phyloP scores from a whole-genome alignment of 2,888 invertebrate species.

The Lasioglossum lativentre region DNA sequence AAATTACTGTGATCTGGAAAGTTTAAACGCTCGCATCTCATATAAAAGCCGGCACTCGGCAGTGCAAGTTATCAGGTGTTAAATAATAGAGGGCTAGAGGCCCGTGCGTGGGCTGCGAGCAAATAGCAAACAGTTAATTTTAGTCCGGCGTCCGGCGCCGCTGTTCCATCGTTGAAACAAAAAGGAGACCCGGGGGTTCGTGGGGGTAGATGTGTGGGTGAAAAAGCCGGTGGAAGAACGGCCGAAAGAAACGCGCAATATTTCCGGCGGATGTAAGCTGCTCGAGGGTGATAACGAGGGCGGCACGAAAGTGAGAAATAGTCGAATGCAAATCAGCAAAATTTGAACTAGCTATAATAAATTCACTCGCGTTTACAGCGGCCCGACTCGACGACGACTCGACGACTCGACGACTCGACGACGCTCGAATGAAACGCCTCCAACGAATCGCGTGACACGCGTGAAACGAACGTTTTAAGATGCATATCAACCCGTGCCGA shows the following conservation, averaged over 20 bases:
- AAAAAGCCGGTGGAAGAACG: neutral
- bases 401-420: neutral
- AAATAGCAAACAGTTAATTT: conserved; percentile 13
- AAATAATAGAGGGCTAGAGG: neutral
- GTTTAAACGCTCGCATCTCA: conserved; percentile 25
- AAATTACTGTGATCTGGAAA: conserved; percentile 42
- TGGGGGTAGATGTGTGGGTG: neutral
- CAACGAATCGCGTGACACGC: conserved; percentile 20
- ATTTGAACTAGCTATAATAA: conserved; percentile 2
- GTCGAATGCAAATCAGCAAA: neutral
- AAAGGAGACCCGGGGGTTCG: neutral
- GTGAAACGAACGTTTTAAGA: neutral
- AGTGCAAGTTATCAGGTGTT: conserved; percentile 20
- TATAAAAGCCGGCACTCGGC: neutral
- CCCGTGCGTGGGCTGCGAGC: neutral
- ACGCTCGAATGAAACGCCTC: neutral
- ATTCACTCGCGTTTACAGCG: neutral
- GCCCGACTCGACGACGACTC: no score
- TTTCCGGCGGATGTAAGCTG: conserved; percentile 17
- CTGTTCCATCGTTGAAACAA: neutral
- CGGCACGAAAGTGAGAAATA: neutral
- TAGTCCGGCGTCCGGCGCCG: neutral
- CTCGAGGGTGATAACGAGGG: neutral
- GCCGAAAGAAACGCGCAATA: neutral
- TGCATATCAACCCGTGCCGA: neutral